phyloP scores from a whole-genome alignment of 2,888 invertebrate genomes.

The Coenonympha glycerion region DNA sequence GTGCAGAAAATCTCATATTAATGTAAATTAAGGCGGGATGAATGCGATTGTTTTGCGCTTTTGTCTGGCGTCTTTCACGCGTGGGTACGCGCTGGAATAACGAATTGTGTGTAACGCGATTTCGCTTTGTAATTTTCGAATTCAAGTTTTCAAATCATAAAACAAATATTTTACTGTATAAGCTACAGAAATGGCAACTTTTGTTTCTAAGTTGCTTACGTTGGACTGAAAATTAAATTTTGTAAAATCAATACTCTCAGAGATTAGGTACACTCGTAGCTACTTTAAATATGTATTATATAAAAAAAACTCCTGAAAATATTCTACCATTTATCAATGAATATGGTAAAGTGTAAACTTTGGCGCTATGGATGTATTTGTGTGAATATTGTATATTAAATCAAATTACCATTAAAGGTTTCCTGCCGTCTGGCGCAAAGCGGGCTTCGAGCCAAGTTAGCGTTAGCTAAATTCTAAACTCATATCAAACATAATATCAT shows the following conservation, averaged over 20 bases:
- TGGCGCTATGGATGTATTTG: not conserved
- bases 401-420: conserved; percentile 24
- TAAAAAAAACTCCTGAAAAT: too few relatives aligned
- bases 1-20: conserved; percentile 65
- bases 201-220: too few relatives aligned
- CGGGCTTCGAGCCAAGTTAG: conserved; percentile 8
- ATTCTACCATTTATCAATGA: too few relatives aligned
- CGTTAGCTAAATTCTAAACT: conserved; percentile 27
- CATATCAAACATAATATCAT: conserved; percentile 22
- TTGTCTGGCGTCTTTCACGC: conserved; percentile 28
- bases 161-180: not conserved
- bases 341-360: too few relatives aligned
- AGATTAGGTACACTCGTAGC: too few relatives aligned
- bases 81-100: conserved; percentile 23
- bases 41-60: conserved; percentile 55
- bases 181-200: too few relatives aligned
- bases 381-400: conserved; percentile 19
- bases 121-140: not conserved
- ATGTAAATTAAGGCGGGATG: conserved; percentile 60
- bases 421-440: conserved; percentile 20
- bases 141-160: not conserved
- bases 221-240: too few relatives aligned
- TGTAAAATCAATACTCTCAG: too few relatives aligned
- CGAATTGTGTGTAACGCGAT: conserved; percentile 4
- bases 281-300: not conserved